phyloP scores from a whole-genome alignment of 2,797 vertebrate genomes.

The Ptychobarbus kaznakovi region DNA sequence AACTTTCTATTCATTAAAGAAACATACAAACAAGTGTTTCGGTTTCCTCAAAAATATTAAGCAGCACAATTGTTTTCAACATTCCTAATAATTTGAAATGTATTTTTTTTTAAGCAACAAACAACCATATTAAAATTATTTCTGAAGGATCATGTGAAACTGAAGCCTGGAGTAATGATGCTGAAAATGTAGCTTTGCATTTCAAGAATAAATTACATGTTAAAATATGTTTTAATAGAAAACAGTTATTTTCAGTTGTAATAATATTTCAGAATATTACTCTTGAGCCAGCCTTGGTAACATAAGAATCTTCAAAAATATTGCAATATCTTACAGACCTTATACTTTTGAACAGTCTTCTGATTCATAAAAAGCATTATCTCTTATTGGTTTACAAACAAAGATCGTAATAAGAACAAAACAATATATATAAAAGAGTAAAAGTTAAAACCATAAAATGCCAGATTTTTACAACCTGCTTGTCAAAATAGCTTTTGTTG shows the following conservation, averaged over 20 bases:
- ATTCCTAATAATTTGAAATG: background rate
- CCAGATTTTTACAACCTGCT: background rate
- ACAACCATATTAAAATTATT: background rate
- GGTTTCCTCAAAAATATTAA: background rate
- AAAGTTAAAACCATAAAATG: background rate
- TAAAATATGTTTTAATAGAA: background rate
- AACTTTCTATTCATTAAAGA: background rate
- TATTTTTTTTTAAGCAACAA: background rate
- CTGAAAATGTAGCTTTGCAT: background rate
- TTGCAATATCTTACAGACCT: background rate
- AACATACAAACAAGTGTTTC: background rate
- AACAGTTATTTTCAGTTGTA: background rate
- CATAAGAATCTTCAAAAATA: background rate
- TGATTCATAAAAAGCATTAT: background rate
- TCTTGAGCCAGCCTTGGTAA: background rate
- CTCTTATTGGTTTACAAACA: background rate
- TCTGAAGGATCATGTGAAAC: background rate
- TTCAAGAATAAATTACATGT: background rate
- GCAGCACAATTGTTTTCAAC: background rate
- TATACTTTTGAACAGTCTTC: background rate
- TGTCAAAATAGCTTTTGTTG: background rate
- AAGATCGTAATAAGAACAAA: background rate
- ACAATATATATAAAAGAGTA: background rate
- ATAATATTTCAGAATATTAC: background rate
- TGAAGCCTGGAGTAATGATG: background rate